A percentile compares a stretch with the other conserved stretches of the same genome.
Conservation (phyloP, 2,888 invertebrate species). For the Hylaea fasciaria region DNA sequence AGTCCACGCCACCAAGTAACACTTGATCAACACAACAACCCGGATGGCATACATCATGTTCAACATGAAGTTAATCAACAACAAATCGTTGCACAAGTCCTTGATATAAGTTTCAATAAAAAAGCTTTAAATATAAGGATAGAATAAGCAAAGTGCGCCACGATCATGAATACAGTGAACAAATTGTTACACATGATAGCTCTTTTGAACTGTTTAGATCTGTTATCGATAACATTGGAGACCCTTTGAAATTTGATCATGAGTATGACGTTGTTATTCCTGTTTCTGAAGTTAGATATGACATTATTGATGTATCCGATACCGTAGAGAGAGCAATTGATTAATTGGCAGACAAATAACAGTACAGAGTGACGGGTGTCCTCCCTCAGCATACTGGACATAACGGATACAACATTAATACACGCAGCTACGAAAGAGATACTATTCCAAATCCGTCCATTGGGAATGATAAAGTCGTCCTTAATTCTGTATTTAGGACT, state of each 20-base stretch:
- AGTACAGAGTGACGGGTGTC: no score
- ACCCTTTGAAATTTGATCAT: constrained; percentile 16
- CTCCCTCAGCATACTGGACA: background rate
- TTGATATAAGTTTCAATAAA: background rate
- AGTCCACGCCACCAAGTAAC: background rate
- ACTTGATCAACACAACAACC: constrained; percentile 10
- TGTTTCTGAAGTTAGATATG: constrained; percentile 1
- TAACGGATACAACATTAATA: background rate
- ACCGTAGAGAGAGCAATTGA: background rate
- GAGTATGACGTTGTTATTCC: constrained; percentile 10
- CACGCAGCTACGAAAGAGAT: background rate
- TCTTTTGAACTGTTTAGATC: constrained; percentile 1
- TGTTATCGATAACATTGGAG: constrained; percentile 2
- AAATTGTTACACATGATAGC: constrained; percentile 1
- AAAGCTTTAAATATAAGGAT: background rate
- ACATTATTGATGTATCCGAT: constrained; percentile 9
- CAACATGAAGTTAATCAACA: constrained; percentile 5
- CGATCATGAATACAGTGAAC: background rate
- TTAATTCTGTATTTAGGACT: constrained; percentile 15
- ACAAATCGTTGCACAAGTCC: background rate
- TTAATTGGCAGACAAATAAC: background rate
- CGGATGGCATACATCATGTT: constrained; percentile 21
- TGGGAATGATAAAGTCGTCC: constrained; percentile 10
- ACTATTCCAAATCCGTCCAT: constrained; percentile 2
- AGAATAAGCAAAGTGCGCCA: background rate